Evolutionary conservation across 2,797 vertebrate species (phyloP).

Genomic region (Catostomus latipinnis): DNA sequence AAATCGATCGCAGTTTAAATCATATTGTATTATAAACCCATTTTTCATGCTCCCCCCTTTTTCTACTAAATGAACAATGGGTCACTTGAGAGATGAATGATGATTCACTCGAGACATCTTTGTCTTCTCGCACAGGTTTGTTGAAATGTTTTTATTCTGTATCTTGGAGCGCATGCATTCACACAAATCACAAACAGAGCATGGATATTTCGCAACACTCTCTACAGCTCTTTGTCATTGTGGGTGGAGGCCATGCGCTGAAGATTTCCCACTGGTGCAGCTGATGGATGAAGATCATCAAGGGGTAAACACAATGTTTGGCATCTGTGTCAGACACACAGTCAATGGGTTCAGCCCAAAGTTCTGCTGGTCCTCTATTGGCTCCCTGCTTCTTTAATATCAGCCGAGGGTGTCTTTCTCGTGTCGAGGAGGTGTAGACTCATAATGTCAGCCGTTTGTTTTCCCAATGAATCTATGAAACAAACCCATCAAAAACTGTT

Average conservation of each 20-base stretch:
- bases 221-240: conserved; percentile 25
- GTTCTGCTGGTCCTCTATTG: conserved; percentile 27
- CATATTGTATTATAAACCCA: conserved; percentile 17
- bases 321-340: conserved; percentile 45
- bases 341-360: conserved; percentile 27
- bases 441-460: conserved; percentile 29
- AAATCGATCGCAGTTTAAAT: conserved; percentile 23
- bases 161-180: not conserved
- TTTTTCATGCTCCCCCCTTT: conserved; percentile 30
- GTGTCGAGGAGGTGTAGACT: conserved; percentile 18
- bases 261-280: not conserved
- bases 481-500: conserved; percentile 33
- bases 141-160: conserved; percentile 33
- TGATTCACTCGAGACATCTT: conserved; percentile 40
- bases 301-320: conserved; percentile 48
- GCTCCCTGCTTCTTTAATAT: conserved; percentile 23
- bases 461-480: conserved; percentile 42
- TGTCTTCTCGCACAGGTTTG: conserved; percentile 40
- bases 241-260: conserved; percentile 28
- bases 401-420: conserved; percentile 5
- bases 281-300: conserved; percentile 40
- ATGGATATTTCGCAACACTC: conserved; percentile 16
- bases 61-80: conserved; percentile 44
- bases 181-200: not conserved
- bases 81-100: conserved; percentile 44